Percentiles rank a stretch among this genome's conserved stretches.
These are phyloP conservation scores for Phrynocephalus versicolor DNA, from an alignment of 2,113 vertebrate genomes.

Conservation along the genomic window DNA sequence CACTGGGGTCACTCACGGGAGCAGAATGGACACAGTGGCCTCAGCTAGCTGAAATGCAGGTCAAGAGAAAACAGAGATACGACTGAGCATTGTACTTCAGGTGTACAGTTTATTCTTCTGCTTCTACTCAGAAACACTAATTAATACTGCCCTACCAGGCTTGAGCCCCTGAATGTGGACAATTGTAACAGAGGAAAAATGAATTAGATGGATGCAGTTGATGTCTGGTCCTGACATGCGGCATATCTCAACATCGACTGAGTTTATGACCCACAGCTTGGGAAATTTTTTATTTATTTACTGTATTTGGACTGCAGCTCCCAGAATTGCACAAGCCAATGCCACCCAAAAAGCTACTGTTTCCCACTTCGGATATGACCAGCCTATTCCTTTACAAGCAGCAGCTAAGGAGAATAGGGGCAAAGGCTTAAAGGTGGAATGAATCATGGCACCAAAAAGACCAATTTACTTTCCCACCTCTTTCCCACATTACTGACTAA, in stretches of 20 bases:
- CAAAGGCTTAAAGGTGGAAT: constrained; percentile 6
- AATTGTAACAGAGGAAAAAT: background rate
- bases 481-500: background rate
- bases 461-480: background rate
- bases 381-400: too few species aligned
- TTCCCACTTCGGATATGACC: too few species aligned
- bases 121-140: constrained; percentile 47
- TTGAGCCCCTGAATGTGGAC: background rate
- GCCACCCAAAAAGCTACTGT: too few species aligned
- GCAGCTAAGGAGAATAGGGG: constrained; percentile 49
- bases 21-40: constrained; percentile 48
- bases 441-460: background rate
- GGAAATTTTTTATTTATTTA: too few species aligned
- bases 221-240: background rate
- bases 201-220: background rate
- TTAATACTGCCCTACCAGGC: constrained; percentile 11
- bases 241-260: background rate
- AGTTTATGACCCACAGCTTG: constrained; percentile 38
- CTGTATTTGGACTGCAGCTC: too few species aligned
- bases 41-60: constrained; percentile 51
- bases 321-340: too few species aligned
- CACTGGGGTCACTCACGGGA: constrained; percentile 34
- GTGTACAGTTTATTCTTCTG: constrained; percentile 35
- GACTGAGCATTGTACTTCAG: constrained; percentile 37
- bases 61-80: constrained; percentile 52